Percentiles rank a stretch among this genome's conserved stretches.
These are phyloP conservation scores for Eustalomyia histrio DNA, from an alignment of 2,888 invertebrate genomes.

Conservation along the genomic window DNA sequence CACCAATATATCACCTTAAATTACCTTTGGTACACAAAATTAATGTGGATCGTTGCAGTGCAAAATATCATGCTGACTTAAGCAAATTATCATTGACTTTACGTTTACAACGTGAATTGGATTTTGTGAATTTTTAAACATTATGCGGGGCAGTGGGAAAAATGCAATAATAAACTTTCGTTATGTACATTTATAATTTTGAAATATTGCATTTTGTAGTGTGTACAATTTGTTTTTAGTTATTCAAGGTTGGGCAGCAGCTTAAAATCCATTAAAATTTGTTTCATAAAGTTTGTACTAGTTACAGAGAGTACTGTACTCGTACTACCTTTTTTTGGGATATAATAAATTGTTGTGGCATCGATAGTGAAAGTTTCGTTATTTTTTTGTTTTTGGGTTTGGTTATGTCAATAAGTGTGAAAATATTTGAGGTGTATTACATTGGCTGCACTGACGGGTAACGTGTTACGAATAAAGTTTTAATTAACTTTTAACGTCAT, in stretches of 20 bases:
- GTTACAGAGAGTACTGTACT: no score
- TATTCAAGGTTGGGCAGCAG: constrained; percentile 1
- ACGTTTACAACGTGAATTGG: constrained; percentile 88
- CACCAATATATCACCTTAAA: constrained; percentile 85
- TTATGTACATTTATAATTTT: neutral
- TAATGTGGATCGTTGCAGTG: constrained; percentile 89
- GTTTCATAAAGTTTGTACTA: neutral
- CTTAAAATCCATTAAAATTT: neutral
- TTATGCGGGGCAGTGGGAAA: neutral
- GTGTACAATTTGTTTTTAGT: neutral
- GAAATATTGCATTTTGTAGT: neutral
- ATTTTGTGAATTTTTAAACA: constrained; percentile 90
- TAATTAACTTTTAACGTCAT: neutral
- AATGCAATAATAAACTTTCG: constrained; percentile 15
- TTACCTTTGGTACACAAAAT: constrained; percentile 90
- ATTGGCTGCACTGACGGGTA: neutral
- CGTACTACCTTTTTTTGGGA: constrained; percentile 5
- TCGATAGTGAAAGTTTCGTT: neutral
- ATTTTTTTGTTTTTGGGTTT: neutral
- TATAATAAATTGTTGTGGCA: constrained; percentile 16
- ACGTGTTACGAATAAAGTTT: neutral
- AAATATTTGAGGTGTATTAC: neutral
- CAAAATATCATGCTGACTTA: constrained; percentile 86
- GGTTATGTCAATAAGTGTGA: neutral
- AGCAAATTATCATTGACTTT: constrained; percentile 86